These are phyloP conservation scores for Strix aluco DNA, from an alignment of 2,113 vertebrate species.

Conservation along the genomic window DNA sequence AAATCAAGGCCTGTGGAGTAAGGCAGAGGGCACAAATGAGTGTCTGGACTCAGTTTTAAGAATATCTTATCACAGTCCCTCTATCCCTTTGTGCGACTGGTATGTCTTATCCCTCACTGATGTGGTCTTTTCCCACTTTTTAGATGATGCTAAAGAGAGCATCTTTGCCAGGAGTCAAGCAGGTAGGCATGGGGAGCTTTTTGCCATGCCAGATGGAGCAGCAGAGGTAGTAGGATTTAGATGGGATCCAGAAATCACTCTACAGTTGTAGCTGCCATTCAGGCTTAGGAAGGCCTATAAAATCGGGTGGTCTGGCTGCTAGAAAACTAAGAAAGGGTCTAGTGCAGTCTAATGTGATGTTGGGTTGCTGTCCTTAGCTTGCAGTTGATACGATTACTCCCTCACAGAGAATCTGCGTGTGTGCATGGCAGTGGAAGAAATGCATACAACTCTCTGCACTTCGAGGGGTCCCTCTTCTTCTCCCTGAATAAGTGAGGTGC, in stretches of 20 bases:
- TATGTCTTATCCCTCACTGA: background rate
- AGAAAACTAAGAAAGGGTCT: background rate
- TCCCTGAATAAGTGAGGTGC: background rate
- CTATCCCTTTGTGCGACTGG: background rate
- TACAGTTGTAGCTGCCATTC: background rate
- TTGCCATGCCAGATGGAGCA: background rate
- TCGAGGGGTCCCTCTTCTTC: background rate
- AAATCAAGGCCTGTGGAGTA: background rate
- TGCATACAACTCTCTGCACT: fast-evolving
- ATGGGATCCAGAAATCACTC: background rate
- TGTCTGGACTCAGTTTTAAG: background rate
- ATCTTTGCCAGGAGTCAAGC: background rate
- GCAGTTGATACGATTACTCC: background rate
- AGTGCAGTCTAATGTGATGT: background rate
- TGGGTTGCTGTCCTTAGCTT: background rate
- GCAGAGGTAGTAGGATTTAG: background rate
- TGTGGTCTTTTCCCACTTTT: background rate
- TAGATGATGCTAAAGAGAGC: background rate
- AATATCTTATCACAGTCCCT: background rate
- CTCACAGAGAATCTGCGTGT: fast-evolving
- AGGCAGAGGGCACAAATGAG: background rate
- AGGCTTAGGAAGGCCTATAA: background rate
- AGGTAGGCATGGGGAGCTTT: background rate
- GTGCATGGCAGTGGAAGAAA: background rate
- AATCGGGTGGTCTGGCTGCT: background rate